Conservation (phyloP, 2,888 invertebrate species). For the Phymatocera aterrima region DNA sequence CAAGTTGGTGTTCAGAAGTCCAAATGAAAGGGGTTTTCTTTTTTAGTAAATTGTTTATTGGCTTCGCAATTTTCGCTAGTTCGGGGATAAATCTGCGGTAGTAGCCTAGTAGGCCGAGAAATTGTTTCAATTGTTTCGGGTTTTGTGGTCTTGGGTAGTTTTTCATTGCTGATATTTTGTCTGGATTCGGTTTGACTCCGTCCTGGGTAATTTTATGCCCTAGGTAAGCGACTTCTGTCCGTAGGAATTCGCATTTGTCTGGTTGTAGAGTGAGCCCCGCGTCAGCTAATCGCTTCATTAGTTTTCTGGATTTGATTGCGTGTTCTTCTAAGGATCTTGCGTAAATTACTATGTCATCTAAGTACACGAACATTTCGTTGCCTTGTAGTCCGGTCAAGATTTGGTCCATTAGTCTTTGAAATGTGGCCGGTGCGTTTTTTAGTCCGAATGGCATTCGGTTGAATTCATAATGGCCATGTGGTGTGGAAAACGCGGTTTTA, state of each 20-base stretch:
- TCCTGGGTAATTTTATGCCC: background rate
- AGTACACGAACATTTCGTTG: background rate
- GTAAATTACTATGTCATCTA: too few species aligned
- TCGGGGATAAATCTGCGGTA: background rate
- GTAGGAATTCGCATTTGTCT: constrained; percentile 10
- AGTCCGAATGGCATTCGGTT: background rate
- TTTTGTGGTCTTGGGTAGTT: background rate
- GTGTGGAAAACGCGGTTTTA: background rate
- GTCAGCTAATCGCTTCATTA: background rate
- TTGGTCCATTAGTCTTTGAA: background rate
- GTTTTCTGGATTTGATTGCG: background rate
- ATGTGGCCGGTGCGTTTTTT: background rate
- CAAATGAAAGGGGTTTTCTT: constrained; percentile 18
- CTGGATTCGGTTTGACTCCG: background rate
- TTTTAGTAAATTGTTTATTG: constrained; percentile 11
- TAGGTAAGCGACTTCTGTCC: background rate
- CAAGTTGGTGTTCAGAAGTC: background rate
- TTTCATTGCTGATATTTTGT: background rate
- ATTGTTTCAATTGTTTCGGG: background rate
- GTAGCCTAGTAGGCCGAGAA: background rate
- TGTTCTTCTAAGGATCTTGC: constrained; percentile 10
- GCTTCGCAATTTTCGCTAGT: background rate
- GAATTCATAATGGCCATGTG: background rate
- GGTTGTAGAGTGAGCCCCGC: background rate
- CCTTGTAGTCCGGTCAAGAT: background rate